Evolutionary conservation across 2,888 invertebrate genomes (phyloP), one percentile per base, ranked within the genome.

Genomic region (Drosophila hamatofila): DNA sequence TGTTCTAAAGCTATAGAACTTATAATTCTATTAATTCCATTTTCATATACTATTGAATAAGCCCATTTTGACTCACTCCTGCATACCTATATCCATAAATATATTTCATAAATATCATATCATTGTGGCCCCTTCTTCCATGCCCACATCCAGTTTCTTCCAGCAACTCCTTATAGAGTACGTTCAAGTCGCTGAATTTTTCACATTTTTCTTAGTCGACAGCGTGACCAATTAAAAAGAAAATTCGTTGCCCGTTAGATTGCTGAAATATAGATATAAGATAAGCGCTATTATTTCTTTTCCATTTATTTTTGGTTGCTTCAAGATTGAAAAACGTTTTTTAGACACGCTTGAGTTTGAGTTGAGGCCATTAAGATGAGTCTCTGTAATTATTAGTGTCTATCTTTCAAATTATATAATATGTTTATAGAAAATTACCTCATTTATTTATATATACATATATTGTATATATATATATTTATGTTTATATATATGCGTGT

Each of bases 201-300:
- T 8, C 18, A 3, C 7, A n/a, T 33, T 27, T 27, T 41, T 9
- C 14, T 23, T 27, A 23, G 23, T 23, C 30, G 14, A n/a, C 18
- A 67, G 23, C 56, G 41, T 51, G 41, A 51, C 56, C 68, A 67
- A 68, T 67, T 57, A 51, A 21, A 49, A 30, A 21, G 41, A 56
- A 56, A 67, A 42, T 56, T 25, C 41, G 11, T 39, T 41, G 69
- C 35, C 21, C 25, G 21, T 18, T n/a, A 41, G 3, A 56, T 52
- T 69, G 33, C 39, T 11, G 33, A 30, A 49, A 42, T 66, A 56
- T 37, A 67, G 33, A 37, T 51, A 37, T 52, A 18, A 46, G 35
- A 46, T n/a, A 27, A 48, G 35, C 25, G 21, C n/a, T 23, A 25
- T 54, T 25, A 54, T 54, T 18, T 54, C 21, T 16, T 54, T 18